phyloP scores from a whole-genome alignment of 30 jellyfish, hydroid and myxozoan genomes.

The Nemopilema nomurai region DNA sequence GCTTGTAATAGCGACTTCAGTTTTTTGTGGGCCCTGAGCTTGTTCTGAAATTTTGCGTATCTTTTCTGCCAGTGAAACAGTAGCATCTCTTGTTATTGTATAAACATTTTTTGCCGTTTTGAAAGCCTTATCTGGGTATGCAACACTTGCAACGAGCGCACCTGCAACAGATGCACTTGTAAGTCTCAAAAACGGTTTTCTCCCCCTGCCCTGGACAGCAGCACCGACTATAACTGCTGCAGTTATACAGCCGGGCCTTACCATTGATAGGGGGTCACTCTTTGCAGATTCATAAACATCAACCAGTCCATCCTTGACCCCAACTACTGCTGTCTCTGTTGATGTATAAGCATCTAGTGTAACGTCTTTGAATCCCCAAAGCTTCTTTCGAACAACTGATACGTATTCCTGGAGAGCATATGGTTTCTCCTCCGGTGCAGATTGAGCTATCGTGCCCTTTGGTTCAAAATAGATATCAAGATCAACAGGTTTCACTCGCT shows the following conservation, averaged over 20 bases:
- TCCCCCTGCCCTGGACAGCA: slow-evolving; percentile 62
- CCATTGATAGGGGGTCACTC: slow-evolving; percentile 41
- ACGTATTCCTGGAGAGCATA: slow-evolving; percentile 17
- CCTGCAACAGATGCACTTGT: slow-evolving; percentile 46
- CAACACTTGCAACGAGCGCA: slow-evolving; percentile 52
- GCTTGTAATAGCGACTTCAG: background rate
- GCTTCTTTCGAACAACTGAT: slow-evolving; percentile 26
- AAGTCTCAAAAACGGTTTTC: slow-evolving; percentile 41
- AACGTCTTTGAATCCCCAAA: slow-evolving; percentile 41
- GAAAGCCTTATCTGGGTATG: slow-evolving; percentile 50
- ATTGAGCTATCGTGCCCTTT: background rate
- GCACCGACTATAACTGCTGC: slow-evolving; percentile 50
- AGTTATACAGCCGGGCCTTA: slow-evolving; percentile 47
- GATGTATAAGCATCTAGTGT: background rate
- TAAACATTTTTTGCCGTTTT: slow-evolving; percentile 7
- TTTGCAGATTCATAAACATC: slow-evolving; percentile 28
- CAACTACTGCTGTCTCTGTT: background rate
- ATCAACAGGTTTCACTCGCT: slow-evolving; percentile 26
- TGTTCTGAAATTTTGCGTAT: slow-evolving; percentile 16
- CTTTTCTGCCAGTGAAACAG: slow-evolving; percentile 17
- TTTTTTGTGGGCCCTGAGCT: background rate
- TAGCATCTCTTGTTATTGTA: slow-evolving; percentile 15
- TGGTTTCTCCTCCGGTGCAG: background rate
- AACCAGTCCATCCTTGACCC: slow-evolving; percentile 15
- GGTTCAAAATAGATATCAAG: slow-evolving; percentile 56